phyloP scores from a whole-genome alignment of 1,140 invertebrate genomes.

The Temnothorax curvispinosus region DNA sequence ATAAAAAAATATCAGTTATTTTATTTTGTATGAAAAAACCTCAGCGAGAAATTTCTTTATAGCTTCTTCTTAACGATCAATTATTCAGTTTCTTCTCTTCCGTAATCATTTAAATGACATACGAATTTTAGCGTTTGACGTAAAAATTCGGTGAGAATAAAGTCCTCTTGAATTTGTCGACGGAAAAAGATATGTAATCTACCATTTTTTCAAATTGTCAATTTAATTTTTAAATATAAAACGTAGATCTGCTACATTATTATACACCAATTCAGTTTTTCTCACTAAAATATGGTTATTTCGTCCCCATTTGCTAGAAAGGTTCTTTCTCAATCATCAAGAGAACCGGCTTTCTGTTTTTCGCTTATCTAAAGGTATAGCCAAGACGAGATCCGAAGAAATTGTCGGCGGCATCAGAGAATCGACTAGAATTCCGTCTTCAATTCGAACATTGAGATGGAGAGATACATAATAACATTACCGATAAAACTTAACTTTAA shows the following conservation, averaged over 20 bases:
- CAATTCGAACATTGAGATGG: neutral
- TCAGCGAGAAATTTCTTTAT: neutral
- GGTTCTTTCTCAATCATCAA: neutral
- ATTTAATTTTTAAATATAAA: neutral
- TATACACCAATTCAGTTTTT: neutral
- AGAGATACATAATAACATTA: neutral
- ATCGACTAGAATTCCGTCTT: neutral
- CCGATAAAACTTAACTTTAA: neutral
- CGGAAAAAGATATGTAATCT: neutral
- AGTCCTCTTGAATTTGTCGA: neutral
- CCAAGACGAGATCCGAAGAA: neutral
- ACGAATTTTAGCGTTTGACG: neutral
- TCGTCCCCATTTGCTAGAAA: neutral
- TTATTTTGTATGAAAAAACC: neutral
- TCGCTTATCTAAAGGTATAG: neutral
- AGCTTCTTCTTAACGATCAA: neutral
- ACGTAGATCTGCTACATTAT: neutral
- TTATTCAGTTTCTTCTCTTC: neutral
- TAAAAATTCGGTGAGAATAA: neutral
- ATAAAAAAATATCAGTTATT: neutral
- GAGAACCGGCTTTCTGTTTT: neutral
- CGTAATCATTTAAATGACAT: neutral
- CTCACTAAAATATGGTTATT: neutral
- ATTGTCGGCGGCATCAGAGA: neutral
- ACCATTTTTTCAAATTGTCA: neutral